Conservation (phyloP, 2,888 invertebrate species). For the Fabriciana adippe region DNA sequence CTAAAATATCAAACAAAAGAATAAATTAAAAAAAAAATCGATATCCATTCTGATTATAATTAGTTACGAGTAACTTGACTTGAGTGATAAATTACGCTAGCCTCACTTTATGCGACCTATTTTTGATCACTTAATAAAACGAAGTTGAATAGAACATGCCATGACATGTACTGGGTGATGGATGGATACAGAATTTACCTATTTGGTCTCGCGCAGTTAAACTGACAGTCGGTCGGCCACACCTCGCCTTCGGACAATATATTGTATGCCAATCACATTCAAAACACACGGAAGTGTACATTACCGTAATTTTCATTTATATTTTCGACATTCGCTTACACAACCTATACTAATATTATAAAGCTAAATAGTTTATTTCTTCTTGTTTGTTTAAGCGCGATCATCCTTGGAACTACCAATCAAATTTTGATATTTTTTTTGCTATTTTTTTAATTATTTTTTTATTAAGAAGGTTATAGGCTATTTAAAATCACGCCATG, state of each 20-base stretch:
- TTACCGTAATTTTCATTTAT: slow-evolving; percentile 48
- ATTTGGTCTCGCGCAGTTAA: slow-evolving; percentile 69
- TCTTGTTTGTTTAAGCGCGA: no score
- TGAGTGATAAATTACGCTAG: slow-evolving; percentile 64
- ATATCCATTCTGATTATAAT: slow-evolving; percentile 42
- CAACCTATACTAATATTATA: no score
- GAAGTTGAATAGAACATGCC: slow-evolving; percentile 55
- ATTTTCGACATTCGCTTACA: slow-evolving; percentile 1
- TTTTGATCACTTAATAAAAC: slow-evolving; percentile 63
- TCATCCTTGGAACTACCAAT: no score
- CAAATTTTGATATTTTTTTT: no score
- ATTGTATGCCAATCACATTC: slow-evolving; percentile 72
- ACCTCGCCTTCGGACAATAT: slow-evolving; percentile 70
- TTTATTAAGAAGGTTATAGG: no score
- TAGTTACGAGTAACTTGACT: slow-evolving; percentile 41
- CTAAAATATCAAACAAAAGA: neutral
- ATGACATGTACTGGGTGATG: slow-evolving; percentile 64
- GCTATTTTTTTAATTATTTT: no score
- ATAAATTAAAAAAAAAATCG: slow-evolving; percentile 22
- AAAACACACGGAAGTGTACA: slow-evolving; percentile 62
- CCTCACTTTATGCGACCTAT: slow-evolving; percentile 56
- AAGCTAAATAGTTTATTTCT: no score
- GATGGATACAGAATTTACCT: slow-evolving; percentile 60
- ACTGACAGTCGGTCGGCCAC: slow-evolving; percentile 52
- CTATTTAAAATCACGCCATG: no score